Percentiles rank a stretch among this genome's conserved stretches.
These are phyloP conservation scores for Leptopilina clavipes DNA, from an alignment of 1,140 invertebrate genomes.

Conservation along the genomic window DNA sequence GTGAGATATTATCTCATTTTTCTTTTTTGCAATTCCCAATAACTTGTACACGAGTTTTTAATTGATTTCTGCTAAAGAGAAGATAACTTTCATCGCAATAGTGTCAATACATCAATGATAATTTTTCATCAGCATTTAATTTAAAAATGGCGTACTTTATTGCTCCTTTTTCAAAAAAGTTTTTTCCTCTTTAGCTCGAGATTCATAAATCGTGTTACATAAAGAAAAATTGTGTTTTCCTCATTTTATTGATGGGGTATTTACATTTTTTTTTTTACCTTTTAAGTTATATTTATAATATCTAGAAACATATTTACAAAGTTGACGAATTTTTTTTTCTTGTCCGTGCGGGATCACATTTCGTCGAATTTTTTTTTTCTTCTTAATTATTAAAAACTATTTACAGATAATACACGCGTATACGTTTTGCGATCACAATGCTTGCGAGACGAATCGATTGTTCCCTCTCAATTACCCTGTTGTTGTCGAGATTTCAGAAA, in stretches of 20 bases:
- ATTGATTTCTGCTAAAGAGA: constrained; percentile 9
- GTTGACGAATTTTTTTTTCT: constrained; percentile 26
- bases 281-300: constrained; percentile 27
- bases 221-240: background rate
- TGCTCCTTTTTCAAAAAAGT: background rate
- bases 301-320: constrained; percentile 55
- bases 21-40: background rate
- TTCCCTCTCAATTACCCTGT: constrained; percentile 59
- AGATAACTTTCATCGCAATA: background rate
- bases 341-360: constrained; percentile 28
- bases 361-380: background rate
- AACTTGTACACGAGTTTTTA: constrained; percentile 10
- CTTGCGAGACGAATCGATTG: constrained; percentile 65
- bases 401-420: constrained; percentile 72
- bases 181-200: constrained; percentile 12
- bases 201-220: background rate
- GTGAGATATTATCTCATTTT: background rate
- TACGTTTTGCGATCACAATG: constrained; percentile 72
- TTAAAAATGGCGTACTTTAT: constrained; percentile 45
- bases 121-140: constrained; percentile 46
- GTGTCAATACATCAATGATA: background rate
- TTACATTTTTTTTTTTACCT: constrained; percentile 17
- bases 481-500: constrained; percentile 66
- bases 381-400: constrained; percentile 57
- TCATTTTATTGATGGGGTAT: background rate